Evolutionary conservation across 2,113 vertebrate species (phyloP).

Genomic region (Gadus chalcogrammus): DNA sequence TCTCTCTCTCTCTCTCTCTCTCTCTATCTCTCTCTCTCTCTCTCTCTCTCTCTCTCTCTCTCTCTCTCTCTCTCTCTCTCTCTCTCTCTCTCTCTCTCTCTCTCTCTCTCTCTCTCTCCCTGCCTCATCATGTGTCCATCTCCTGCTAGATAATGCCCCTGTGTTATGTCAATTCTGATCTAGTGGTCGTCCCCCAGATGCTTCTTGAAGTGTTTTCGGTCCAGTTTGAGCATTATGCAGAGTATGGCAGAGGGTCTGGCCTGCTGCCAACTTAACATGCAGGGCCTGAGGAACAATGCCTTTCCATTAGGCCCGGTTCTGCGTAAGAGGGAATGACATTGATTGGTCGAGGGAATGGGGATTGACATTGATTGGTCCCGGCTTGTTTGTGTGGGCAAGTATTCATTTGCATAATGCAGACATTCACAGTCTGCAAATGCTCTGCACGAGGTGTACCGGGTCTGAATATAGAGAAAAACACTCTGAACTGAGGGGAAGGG

Average conservation of each 20-base stretch:
- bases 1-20: too few species aligned
- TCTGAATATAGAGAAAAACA: constrained; percentile 48
- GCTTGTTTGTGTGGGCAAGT: constrained; percentile 66
- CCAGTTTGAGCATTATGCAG: constrained; percentile 22
- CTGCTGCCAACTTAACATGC: constrained; percentile 47
- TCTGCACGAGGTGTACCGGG: constrained; percentile 35
- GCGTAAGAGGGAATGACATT: constrained; percentile 64
- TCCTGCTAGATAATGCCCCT: neutral
- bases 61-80: neutral
- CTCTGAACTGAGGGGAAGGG: constrained; percentile 22
- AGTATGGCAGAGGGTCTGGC: constrained; percentile 19
- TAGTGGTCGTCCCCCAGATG: constrained; percentile 10
- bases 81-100: neutral
- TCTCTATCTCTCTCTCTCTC: too few species aligned
- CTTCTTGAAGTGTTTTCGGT: constrained; percentile 39
- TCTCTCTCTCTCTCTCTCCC: neutral
- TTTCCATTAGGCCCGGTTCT: constrained; percentile 59
- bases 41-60: too few species aligned
- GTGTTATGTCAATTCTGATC: constrained; percentile 31
- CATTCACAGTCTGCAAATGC: constrained; percentile 61
- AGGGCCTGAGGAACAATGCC: constrained; percentile 49
- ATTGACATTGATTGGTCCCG: constrained; percentile 73
- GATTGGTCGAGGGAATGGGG: constrained; percentile 66
- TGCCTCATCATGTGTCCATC: neutral
- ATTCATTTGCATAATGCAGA: constrained; percentile 69